Percentiles rank a stretch among this genome's conserved stretches.
phyloP scores from a whole-genome alignment of 2,888 invertebrate species.

The Macaria notata region DNA sequence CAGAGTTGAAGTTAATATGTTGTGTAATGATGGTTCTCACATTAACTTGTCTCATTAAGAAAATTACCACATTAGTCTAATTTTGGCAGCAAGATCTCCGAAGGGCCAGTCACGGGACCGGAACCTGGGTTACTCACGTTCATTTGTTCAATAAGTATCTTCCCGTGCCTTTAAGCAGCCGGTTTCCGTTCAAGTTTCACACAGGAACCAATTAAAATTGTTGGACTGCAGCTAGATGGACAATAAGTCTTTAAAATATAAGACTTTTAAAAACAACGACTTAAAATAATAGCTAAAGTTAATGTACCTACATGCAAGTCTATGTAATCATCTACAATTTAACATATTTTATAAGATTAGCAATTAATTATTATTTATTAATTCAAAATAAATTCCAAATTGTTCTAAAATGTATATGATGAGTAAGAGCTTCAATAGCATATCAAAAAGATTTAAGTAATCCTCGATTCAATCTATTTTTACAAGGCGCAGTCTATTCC shows the following conservation, averaged over 20 bases:
- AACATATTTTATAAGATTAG: too few relatives aligned
- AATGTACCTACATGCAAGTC: too few relatives aligned
- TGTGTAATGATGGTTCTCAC: too few relatives aligned
- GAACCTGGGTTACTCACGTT: conserved; percentile 71
- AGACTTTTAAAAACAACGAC: neutral
- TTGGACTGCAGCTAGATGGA: conserved; percentile 1
- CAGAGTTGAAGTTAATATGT: too few relatives aligned
- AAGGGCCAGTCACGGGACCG: conserved; percentile 68
- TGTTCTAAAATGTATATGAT: too few relatives aligned
- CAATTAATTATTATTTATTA: too few relatives aligned
- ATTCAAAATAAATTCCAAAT: too few relatives aligned
- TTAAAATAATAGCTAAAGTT: neutral
- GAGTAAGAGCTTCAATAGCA: too few relatives aligned
- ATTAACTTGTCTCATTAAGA: too few relatives aligned
- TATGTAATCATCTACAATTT: too few relatives aligned
- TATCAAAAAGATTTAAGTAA: neutral
- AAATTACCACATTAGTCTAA: conserved; percentile 2
- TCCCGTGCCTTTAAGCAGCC: conserved; percentile 54
- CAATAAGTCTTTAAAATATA: neutral
- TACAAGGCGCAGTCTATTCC: conserved; percentile 5
- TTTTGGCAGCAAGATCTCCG: conserved; percentile 43
- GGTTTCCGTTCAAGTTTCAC: conserved; percentile 67
- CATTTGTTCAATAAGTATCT: conserved; percentile 71
- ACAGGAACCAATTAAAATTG: conserved; percentile 49
- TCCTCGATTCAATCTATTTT: conserved; percentile 1